Evolutionary conservation across 2,797 vertebrate species (phyloP).

Genomic region (Cyclura pinguis): DNA sequence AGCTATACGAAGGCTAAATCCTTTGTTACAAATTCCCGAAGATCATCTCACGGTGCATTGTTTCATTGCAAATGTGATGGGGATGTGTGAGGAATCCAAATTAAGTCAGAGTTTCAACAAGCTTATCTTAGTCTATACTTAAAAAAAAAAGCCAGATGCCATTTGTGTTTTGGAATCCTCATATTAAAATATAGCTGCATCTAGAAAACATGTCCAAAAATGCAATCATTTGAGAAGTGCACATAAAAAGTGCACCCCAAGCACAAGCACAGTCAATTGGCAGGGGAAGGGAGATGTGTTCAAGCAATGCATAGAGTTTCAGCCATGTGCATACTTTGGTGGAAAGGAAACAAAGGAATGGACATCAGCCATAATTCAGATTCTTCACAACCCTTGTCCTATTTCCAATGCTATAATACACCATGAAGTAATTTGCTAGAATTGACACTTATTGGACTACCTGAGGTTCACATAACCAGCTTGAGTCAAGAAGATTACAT

Average conservation of each 20-base stretch:
- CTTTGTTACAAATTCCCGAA: not conserved
- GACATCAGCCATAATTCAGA: no score
- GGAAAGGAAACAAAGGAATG: not conserved
- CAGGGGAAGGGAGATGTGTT: not conserved
- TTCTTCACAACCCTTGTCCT: no score
- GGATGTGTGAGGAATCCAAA: slow-evolving; percentile 8
- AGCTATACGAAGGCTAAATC: slow-evolving; percentile 1
- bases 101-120: not conserved
- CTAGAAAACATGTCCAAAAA: not conserved
- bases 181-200: not conserved
- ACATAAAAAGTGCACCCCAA: not conserved
- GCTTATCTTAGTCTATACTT: not conserved
- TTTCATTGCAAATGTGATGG: slow-evolving; percentile 5
- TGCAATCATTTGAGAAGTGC: not conserved
- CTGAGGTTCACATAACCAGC: no score
- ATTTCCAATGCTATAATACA: no score
- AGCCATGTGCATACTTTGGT: not conserved
- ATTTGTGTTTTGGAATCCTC: not conserved
- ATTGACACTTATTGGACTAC: no score
- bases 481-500: no score
- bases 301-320: not conserved
- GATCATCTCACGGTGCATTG: not conserved
- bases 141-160: not conserved
- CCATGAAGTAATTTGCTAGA: no score
- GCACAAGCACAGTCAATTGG: not conserved